phyloP scores from a whole-genome alignment of 2,888 invertebrate species.

The Dicranocentrus wangi region DNA sequence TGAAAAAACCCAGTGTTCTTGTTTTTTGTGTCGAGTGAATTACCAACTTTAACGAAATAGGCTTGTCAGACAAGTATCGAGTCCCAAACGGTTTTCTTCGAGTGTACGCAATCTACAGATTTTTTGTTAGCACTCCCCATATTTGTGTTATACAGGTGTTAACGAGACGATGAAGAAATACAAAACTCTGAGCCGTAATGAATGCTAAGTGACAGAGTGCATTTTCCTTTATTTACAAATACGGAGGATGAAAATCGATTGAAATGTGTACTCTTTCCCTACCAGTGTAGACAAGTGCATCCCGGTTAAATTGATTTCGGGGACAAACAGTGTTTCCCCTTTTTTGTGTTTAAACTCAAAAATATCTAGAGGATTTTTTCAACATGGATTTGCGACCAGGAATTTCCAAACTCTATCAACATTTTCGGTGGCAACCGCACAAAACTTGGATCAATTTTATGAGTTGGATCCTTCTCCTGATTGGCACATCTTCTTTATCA shows the following conservation, averaged over 20 bases:
- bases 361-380: conserved; percentile 34
- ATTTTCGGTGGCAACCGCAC: conserved; percentile 32
- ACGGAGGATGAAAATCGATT: no score
- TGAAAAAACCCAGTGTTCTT: neutral
- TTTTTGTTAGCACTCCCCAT: conserved; percentile 1
- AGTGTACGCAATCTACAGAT: no score
- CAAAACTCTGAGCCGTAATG: neutral
- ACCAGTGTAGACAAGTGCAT: no score
- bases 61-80: neutral
- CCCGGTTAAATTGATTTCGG: no score
- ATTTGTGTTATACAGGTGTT: conserved; percentile 25
- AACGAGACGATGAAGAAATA: conserved; percentile 21
- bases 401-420: conserved; percentile 33
- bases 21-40: neutral
- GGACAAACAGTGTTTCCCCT: neutral
- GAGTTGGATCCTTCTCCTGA: conserved; percentile 55
- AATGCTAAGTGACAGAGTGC: conserved; percentile 14
- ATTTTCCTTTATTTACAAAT: neutral
- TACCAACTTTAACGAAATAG: neutral
- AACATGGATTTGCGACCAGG: neutral
- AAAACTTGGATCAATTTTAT: conserved; percentile 41
- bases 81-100: conserved; percentile 1
- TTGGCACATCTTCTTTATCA: conserved; percentile 55
- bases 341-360: neutral
- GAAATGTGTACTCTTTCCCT: no score